A percentile compares a stretch with the other conserved stretches of the same genome.
phyloP scores from a whole-genome alignment of 2,797 vertebrate species.

The Heterohyrax brucei region DNA sequence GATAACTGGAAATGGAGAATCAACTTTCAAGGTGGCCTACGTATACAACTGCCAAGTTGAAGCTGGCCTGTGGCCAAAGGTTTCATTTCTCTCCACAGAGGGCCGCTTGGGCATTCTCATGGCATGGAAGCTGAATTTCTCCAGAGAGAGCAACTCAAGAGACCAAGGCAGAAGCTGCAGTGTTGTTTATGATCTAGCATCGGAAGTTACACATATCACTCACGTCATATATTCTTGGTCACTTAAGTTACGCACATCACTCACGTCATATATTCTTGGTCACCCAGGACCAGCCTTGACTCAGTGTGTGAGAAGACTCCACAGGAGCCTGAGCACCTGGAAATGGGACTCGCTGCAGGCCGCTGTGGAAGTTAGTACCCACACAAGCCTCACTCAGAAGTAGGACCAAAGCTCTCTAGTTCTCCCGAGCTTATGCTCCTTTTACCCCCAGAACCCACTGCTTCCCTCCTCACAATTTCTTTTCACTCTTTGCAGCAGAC shows the following conservation, averaged over 20 bases:
- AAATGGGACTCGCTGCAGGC: too few species aligned
- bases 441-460: rapidly evolving
- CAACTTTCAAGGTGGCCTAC: background rate
- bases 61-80: background rate
- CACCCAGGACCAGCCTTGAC: background rate
- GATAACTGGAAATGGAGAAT: background rate
- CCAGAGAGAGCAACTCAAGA: background rate
- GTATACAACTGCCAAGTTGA: background rate
- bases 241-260: background rate
- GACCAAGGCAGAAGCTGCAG: background rate
- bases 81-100: background rate
- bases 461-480: background rate
- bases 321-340: background rate
- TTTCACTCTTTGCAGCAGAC: background rate
- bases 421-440: background rate
- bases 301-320: background rate
- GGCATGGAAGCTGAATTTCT: background rate
- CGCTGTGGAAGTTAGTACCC: background rate
- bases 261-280: background rate
- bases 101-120: background rate
- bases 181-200: background rate
- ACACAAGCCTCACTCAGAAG: background rate
- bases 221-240: background rate
- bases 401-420: background rate
- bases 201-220: background rate